phyloP scores from a whole-genome alignment of 2,113 vertebrate species.

The Spheniscus mendiculus region DNA sequence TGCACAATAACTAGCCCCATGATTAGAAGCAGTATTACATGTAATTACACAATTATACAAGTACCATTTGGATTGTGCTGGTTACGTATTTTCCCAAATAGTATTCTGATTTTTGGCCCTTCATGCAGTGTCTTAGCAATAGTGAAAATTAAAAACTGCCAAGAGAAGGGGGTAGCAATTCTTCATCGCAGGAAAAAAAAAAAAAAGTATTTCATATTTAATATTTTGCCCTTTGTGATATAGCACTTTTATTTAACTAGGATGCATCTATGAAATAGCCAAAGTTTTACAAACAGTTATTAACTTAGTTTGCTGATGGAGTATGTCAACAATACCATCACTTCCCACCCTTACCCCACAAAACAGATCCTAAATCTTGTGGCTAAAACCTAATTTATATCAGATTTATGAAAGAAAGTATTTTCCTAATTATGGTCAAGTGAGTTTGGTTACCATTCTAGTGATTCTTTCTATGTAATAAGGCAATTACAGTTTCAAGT shows the following conservation, averaged over 20 bases:
- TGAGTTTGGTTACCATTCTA: constrained; percentile 82
- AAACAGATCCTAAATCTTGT: constrained; percentile 70
- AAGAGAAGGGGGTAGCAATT: constrained; percentile 77
- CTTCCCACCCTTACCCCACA: constrained; percentile 56
- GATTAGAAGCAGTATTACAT: constrained; percentile 81
- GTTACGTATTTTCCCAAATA: constrained; percentile 76
- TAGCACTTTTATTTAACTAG: constrained; percentile 83
- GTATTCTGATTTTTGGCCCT: constrained; percentile 76
- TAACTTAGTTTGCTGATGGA: constrained; percentile 72
- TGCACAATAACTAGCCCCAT: constrained; percentile 77
- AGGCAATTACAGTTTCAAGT: constrained; percentile 80
- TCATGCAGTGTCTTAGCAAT: constrained; percentile 84
- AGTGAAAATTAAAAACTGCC: constrained; percentile 76
- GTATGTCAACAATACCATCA: constrained; percentile 64
- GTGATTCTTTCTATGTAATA: constrained; percentile 79
- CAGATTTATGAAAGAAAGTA: constrained; percentile 83
- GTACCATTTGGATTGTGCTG: constrained; percentile 77
- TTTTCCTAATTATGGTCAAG: constrained; percentile 82
- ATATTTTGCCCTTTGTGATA: constrained; percentile 79
- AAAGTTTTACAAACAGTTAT: constrained; percentile 79
- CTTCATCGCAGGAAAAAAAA: constrained; percentile 49
- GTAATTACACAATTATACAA: constrained; percentile 72
- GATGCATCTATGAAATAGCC: constrained; percentile 80
- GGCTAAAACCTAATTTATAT: constrained; percentile 82
- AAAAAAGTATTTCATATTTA: constrained; percentile 63